These are phyloP conservation scores for Neodontobutis hainanensis DNA, from an alignment of 2,113 vertebrate genomes.

Conservation along the genomic window DNA sequence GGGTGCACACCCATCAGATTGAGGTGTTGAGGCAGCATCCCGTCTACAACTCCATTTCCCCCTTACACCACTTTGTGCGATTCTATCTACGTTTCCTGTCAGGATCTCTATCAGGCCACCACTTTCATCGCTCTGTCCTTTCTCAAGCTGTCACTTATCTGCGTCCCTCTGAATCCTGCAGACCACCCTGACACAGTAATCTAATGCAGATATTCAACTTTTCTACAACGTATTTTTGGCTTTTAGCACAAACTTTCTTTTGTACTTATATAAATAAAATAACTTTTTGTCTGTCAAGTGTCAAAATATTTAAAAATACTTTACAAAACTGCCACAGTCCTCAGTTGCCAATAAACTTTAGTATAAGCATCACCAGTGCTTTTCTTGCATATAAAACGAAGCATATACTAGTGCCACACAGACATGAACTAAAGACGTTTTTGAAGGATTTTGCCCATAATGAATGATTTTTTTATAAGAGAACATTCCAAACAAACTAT, in stretches of 20 bases:
- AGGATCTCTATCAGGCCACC: constrained; percentile 11
- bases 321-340: no score
- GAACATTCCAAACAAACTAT: no score
- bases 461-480: no score
- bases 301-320: not conserved
- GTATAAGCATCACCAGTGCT: no score
- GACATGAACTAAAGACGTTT: no score
- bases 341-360: no score
- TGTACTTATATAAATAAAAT: not conserved
- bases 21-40: not conserved
- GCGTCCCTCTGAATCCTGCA: not conserved
- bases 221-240: not conserved
- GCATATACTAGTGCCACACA: no score
- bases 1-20: not conserved
- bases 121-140: not conserved
- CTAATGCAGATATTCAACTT: constrained; percentile 2
- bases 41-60: not conserved
- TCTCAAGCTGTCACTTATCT: constrained; percentile 29
- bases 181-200: not conserved
- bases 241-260: not conserved
- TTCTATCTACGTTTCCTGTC: constrained; percentile 5
- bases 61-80: constrained; percentile 8
- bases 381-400: no score
- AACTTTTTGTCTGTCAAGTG: not conserved
- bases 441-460: no score